A percentile compares a stretch with the other conserved stretches of the same genome.
Evolutionary conservation across 2,888 invertebrate genomes (phyloP).

Genomic region (Ennomos fuscantarius): DNA sequence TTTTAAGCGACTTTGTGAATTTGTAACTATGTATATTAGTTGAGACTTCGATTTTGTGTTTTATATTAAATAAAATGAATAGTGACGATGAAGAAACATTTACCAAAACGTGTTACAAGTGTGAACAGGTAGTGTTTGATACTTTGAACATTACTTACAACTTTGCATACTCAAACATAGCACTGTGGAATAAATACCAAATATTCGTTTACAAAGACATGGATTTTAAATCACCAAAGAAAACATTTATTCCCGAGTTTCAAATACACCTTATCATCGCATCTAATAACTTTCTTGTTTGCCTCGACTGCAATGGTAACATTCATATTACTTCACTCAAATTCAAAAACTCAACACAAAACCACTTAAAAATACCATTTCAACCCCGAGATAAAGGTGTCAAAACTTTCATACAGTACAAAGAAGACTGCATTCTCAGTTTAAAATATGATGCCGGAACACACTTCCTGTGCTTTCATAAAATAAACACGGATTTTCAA

Average conservation of each 20-base stretch:
- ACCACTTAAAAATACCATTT: slow-evolving; percentile 54
- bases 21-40: neutral
- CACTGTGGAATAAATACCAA: slow-evolving; percentile 75
- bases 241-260: slow-evolving; percentile 59
- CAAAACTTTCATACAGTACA: slow-evolving; percentile 40
- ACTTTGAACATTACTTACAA: slow-evolving; percentile 60
- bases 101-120: slow-evolving; percentile 55
- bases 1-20: too few relatives aligned
- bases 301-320: slow-evolving; percentile 60
- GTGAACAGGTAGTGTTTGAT: slow-evolving; percentile 47
- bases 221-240: slow-evolving; percentile 49
- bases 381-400: slow-evolving; percentile 51
- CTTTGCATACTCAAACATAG: slow-evolving; percentile 45
- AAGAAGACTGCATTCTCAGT: slow-evolving; percentile 49
- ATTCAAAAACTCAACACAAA: slow-evolving; percentile 59
- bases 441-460: slow-evolving; percentile 52
- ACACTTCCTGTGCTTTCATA: slow-evolving; percentile 55
- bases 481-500: slow-evolving; percentile 55
- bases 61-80: slow-evolving; percentile 47
- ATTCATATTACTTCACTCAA: slow-evolving; percentile 61
- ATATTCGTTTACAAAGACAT: slow-evolving; percentile 64
- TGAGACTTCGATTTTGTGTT: neutral
- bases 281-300: slow-evolving; percentile 59
- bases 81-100: slow-evolving; percentile 37
- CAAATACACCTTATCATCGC: slow-evolving; percentile 54